Base-by-base conservation (phyloP, 2,113 vertebrate genomes). In the Cheirogaleus medius region DNA sequence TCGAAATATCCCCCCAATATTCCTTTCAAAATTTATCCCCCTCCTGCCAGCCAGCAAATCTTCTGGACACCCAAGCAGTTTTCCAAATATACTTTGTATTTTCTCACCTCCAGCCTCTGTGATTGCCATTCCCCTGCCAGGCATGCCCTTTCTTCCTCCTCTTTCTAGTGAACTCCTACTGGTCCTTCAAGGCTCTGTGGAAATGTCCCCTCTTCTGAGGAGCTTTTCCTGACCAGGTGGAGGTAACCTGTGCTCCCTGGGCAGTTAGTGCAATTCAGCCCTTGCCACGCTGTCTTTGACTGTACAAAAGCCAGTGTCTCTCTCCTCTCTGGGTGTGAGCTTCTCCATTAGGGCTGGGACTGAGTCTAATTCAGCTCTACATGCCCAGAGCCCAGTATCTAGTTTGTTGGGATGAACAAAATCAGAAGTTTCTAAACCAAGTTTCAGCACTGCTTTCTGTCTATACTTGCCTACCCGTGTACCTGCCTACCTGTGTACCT, bases 201-300 rank as follows among this genome's bases (percentile, higher is more conserved):
- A 89, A 91, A 78, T 44, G 39, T 69, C 58, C 3, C 58, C n/a
- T 95, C 44, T 90, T 90, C 69, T 6, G 14, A 87, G 80, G 68
- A 74, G 32, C 8, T 54, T 71, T 92, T 44, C 3, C 2, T 49
- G 73, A 64, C 8, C 3, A 42, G 81, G 71, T 23, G 78, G 68
- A 89, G 81, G 42, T 37, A 2, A 37, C 27, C 52, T 1, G 1
- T 58, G 20, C 10, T 71, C 0, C 21, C n/a, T 68, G 42, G 49
- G 23, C 12, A 64, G 20, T 21, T 34, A 14, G 10, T 47, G 15
- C 42, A 21, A 2, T 52, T 87, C 12, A 69, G 10, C 21, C 60
- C 71, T 76, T 85, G 23, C 29, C 32, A 17, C 37, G 56, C 17
- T 44, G 37, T 39, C 25, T 23, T 25, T n/a, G 42, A 37, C 15